Percentiles rank a stretch among this genome's conserved stretches.
Evolutionary conservation across 1,140 invertebrate genomes (phyloP).

Genomic region (Drosophila tani): DNA sequence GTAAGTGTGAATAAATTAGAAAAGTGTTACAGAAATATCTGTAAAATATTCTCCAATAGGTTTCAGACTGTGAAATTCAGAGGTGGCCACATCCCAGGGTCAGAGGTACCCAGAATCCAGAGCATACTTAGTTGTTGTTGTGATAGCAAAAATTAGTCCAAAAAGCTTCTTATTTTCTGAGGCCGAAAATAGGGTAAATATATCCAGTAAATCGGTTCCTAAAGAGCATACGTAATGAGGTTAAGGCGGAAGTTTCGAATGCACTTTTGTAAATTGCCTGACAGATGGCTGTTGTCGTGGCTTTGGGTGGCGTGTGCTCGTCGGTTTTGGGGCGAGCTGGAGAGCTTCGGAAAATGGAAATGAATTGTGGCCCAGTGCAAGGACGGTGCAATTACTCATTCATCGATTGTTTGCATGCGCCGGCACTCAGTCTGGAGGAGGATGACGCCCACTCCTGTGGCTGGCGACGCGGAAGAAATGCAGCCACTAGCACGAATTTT

Average conservation of each 20-base stretch:
- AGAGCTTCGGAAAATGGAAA: slow-evolving; percentile 2
- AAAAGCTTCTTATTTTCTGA: not conserved
- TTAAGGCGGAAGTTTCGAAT: slow-evolving; percentile 37
- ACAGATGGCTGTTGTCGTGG: slow-evolving; percentile 34
- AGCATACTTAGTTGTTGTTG: too few species aligned
- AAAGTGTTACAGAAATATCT: not conserved
- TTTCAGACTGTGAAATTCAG: too few species aligned
- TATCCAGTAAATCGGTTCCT: not conserved
- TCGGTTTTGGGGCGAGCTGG: not conserved
- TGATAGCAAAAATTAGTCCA: not conserved
- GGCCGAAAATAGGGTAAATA: too few species aligned
- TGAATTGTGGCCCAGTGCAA: slow-evolving; percentile 42
- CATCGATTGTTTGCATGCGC: slow-evolving; percentile 70
- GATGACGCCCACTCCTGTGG: slow-evolving; percentile 2
- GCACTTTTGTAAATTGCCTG: slow-evolving; percentile 57
- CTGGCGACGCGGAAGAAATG: not conserved
- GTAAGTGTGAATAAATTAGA: not conserved
- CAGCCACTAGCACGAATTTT: not conserved
- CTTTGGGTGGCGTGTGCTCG: slow-evolving; percentile 10
- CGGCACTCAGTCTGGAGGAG: slow-evolving; percentile 10
- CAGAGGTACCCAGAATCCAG: too few species aligned
- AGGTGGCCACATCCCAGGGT: too few species aligned
- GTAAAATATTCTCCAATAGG: not conserved
- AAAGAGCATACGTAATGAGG: slow-evolving; percentile 16
- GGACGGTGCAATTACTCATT: slow-evolving; percentile 72